Evolutionary conservation across 2,113 vertebrate species (phyloP), one percentile per base, ranked within the genome.

Genomic region (Nothobranchius furzeri): DNA sequence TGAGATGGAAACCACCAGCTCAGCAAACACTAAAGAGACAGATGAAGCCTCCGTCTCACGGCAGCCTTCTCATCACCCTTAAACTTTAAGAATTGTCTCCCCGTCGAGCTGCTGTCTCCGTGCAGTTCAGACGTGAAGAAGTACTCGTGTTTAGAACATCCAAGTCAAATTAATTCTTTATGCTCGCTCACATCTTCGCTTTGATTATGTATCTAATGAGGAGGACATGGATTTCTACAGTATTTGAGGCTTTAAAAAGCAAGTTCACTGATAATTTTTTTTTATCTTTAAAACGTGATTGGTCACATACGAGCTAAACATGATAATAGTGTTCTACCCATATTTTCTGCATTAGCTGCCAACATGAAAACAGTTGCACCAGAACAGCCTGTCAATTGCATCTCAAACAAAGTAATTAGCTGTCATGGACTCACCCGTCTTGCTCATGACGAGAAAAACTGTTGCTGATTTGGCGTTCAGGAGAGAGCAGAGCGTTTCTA

Each of bases 1-100:
- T 85, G 83, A 78, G 48, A 55, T 63, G 36, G 62, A 85, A 82
- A 81, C 20, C 53, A 75, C 75, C 14, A 73, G 73, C 87, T 90
- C 84, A 89, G 88, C 88, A 90, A 86, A 86, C 79, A 73, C 68
- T 68, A 63, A 63, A 74, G 77, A 89, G 85, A 88, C 75, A 67
- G 80, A 87, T 87, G 74, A 79, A 71, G 68, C 65, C 72, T 75
- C 42, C 60, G 51, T 78, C 78, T 68, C 78, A 82, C 70, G 78
- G 59, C 42, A 64, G 70, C 49, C 55, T 74, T 78, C 83, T 88
- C 83, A 85, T 89, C 74, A 79, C 43, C 78, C 81, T 73, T 73
- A 79, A 82, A 88, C 70, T 59, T 54, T 40, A 6, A 24, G 70
- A 72, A 83, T 89, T 83, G 81, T 77, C 78, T 73, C 75, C 47